Conservation (phyloP, 2,797 vertebrate genomes). For the Phaenicophaeus curvirostris region DNA sequence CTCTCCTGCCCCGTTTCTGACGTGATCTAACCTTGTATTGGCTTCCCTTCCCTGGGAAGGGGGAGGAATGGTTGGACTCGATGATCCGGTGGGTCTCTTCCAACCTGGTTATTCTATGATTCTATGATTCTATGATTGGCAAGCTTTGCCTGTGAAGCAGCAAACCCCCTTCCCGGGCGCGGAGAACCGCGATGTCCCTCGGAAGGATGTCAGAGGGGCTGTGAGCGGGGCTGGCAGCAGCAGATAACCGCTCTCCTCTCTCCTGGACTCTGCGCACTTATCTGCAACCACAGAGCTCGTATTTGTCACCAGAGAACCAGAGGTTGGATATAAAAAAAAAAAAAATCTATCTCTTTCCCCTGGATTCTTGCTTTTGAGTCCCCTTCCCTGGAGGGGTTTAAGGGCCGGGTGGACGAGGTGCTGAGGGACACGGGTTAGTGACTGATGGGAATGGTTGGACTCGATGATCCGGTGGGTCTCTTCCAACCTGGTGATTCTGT, state of each 20-base stretch:
- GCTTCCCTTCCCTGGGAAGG: not conserved
- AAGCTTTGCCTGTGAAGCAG: not conserved
- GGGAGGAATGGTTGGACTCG: not conserved
- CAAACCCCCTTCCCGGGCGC: not conserved
- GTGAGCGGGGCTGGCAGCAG: not conserved
- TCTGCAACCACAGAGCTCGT: not conserved
- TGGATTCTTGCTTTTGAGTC: not conserved
- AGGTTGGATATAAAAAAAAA: not conserved
- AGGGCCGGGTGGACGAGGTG: too few species aligned
- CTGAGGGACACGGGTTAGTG: too few species aligned
- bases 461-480: too few species aligned
- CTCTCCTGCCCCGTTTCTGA: not conserved
- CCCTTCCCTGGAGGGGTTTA: too few species aligned
- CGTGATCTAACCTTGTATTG: not conserved
- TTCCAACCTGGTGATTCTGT: too few species aligned
- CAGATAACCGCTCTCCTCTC: not conserved
- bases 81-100: too few species aligned
- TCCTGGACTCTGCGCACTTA: not conserved
- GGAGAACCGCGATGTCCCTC: not conserved
- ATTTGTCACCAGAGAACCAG: not conserved
- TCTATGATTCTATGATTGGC: too few species aligned
- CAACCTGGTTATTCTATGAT: too few species aligned
- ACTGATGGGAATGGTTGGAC: too few species aligned
- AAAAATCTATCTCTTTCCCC: not conserved
- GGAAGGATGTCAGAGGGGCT: accelerated